A percentile compares a stretch with the other conserved stretches of the same genome.
These are phyloP conservation scores for Stratiomys singularior DNA, from an alignment of 2,888 invertebrate species.

Conservation along the genomic window DNA sequence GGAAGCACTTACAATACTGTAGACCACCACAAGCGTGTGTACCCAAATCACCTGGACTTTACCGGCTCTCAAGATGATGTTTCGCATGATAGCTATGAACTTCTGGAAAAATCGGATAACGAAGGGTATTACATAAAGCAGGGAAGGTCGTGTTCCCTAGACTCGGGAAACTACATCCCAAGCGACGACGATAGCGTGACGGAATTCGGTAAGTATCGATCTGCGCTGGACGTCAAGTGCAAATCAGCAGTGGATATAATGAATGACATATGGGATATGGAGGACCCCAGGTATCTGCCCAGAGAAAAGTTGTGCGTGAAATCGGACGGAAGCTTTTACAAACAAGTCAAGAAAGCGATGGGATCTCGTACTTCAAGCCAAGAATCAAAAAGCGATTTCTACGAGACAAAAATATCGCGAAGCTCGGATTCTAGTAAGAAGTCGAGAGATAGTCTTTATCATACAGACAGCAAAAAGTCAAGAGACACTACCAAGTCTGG, in stretches of 20 bases:
- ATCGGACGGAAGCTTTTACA: conserved; percentile 79
- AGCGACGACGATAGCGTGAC: conserved; percentile 76
- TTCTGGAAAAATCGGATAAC: conserved; percentile 79
- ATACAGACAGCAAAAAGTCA: conserved; percentile 74
- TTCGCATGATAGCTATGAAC: conserved; percentile 88
- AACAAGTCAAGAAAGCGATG: conserved; percentile 73
- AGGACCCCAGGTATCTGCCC: conserved; percentile 79
- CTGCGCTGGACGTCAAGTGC: conserved; percentile 71
- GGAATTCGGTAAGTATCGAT: conserved; percentile 70
- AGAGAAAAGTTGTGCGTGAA: conserved; percentile 77
- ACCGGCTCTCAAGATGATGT: conserved; percentile 85
- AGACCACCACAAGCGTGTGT: conserved; percentile 67
- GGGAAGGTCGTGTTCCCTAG: conserved; percentile 77
- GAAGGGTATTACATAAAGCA: conserved; percentile 63
- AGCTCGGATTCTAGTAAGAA: conserved; percentile 75
- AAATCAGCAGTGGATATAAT: conserved; percentile 76
- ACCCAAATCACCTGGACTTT: conserved; percentile 65
- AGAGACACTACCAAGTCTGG: conserved; percentile 72
- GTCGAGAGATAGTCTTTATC: conserved; percentile 73
- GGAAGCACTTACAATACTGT: conserved; percentile 76
- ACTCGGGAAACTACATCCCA: conserved; percentile 81
- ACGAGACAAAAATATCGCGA: conserved; percentile 73
- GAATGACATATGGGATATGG: conserved; percentile 80
- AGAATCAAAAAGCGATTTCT: conserved; percentile 77
- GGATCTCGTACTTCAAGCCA: conserved; percentile 76